Conservation (phyloP, 2,888 invertebrate genomes). For the Tortricodes alternella region DNA sequence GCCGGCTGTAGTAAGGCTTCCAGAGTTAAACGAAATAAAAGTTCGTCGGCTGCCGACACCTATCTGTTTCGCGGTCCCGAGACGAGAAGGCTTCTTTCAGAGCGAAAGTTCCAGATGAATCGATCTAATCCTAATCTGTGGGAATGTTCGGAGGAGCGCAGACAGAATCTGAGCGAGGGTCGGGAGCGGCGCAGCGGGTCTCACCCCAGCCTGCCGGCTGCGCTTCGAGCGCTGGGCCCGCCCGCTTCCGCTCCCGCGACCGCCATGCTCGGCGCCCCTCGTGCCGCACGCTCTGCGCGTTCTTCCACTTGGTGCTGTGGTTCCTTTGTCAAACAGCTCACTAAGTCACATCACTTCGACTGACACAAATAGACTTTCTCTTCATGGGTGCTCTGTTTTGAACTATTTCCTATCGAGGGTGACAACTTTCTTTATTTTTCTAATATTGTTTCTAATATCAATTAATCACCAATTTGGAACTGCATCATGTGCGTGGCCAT, state of each 20-base stretch:
- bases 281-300: slow-evolving; percentile 74
- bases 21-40: slow-evolving; percentile 78
- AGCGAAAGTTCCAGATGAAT: slow-evolving; percentile 70
- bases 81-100: slow-evolving; percentile 63
- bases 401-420: slow-evolving; percentile 33
- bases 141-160: slow-evolving; percentile 63
- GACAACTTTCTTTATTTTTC: background rate
- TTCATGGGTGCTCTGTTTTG: slow-evolving; percentile 33
- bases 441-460: background rate
- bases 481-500: slow-evolving; percentile 47
- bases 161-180: slow-evolving; percentile 48
- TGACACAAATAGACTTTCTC: slow-evolving; percentile 66
- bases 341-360: slow-evolving; percentile 89
- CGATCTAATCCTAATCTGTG: slow-evolving; percentile 77
- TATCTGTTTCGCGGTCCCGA: slow-evolving; percentile 65
- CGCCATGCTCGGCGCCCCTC: slow-evolving; percentile 42
- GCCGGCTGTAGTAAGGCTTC: slow-evolving; percentile 56
- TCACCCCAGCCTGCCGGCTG: slow-evolving; percentile 61
- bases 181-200: slow-evolving; percentile 69
- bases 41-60: slow-evolving; percentile 75
- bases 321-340: slow-evolving; percentile 89
- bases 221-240: slow-evolving; percentile 40
- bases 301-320: slow-evolving; percentile 91
- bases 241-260: slow-evolving; percentile 41
- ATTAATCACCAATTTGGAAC: slow-evolving; percentile 10